Percentiles rank a stretch among this genome's conserved stretches.
phyloP scores from a whole-genome alignment of 1,140 invertebrate genomes.

The Limonius californicus region DNA sequence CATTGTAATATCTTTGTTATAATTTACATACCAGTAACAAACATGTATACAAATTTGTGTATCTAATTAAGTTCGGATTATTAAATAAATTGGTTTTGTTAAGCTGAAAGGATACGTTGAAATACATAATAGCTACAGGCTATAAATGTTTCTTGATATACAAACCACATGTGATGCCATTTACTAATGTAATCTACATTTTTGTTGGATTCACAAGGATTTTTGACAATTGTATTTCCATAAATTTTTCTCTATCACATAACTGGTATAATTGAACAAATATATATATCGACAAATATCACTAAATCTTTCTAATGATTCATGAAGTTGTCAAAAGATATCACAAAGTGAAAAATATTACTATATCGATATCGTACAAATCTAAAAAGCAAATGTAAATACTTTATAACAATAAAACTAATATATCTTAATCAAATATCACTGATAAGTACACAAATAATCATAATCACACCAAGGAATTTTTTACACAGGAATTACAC shows the following conservation, averaged over 20 bases:
- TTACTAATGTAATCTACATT: not conserved
- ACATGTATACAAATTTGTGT: conserved; percentile 8
- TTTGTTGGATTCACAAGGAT: not conserved
- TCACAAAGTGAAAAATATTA: conserved; percentile 9
- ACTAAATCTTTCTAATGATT: not conserved
- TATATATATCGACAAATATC: not conserved
- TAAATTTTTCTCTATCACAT: not conserved
- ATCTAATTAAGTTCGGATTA: not conserved
- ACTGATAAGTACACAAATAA: not conserved
- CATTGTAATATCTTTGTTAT: not conserved
- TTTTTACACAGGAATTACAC: not conserved
- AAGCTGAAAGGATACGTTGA: no score
- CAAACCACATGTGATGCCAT: not conserved
- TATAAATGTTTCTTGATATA: no score
- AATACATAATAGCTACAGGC: not conserved
- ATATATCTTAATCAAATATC: not conserved
- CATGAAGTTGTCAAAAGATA: conserved; percentile 1
- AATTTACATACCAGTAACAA: conserved; percentile 1
- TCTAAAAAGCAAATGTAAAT: not conserved
- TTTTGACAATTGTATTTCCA: not conserved
- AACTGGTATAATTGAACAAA: not conserved
- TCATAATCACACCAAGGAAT: not conserved
- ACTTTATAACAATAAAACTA: not conserved
- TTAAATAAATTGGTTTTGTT: not conserved
- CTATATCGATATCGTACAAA: no score